These are phyloP conservation scores for Trachelus tabidus DNA, from an alignment of 2,888 invertebrate genomes.

Conservation along the genomic window DNA sequence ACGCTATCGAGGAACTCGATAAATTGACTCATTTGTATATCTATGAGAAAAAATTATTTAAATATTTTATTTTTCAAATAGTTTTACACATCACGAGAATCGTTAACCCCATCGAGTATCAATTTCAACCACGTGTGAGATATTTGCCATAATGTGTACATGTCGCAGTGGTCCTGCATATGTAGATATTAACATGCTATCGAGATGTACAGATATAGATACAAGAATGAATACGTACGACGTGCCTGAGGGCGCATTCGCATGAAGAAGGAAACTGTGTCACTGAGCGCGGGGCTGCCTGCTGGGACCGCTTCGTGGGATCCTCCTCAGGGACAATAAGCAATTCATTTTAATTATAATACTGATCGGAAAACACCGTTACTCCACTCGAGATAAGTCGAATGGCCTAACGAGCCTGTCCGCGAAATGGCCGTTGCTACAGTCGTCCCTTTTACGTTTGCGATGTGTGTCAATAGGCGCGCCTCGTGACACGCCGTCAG, in stretches of 20 bases:
- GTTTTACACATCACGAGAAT: background rate
- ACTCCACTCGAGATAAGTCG: slow-evolving; percentile 21
- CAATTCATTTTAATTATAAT: slow-evolving; percentile 46
- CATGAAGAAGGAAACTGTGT: slow-evolving; percentile 38
- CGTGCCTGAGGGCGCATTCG: slow-evolving; percentile 17
- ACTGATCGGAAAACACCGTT: slow-evolving; percentile 37
- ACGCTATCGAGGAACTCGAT: background rate
- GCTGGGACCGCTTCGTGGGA: slow-evolving; percentile 20
- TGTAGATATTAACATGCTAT: background rate
- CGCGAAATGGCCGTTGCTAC: background rate
- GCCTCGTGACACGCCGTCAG: background rate
- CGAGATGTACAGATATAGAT: background rate
- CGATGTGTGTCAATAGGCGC: background rate
- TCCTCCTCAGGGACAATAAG: slow-evolving; percentile 36
- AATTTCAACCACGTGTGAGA: background rate
- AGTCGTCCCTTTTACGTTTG: slow-evolving; percentile 4
- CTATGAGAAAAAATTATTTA: background rate
- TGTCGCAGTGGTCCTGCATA: background rate
- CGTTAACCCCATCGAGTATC: background rate
- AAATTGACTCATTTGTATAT: background rate
- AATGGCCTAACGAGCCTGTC: slow-evolving; percentile 22
- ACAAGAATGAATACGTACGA: background rate
- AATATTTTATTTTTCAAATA: background rate
- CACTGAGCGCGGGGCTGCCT: slow-evolving; percentile 19
- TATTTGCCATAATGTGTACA: background rate